Evolutionary conservation across 2,113 vertebrate species (phyloP), one percentile per base, ranked within the genome.

Genomic region (Pica pica): DNA sequence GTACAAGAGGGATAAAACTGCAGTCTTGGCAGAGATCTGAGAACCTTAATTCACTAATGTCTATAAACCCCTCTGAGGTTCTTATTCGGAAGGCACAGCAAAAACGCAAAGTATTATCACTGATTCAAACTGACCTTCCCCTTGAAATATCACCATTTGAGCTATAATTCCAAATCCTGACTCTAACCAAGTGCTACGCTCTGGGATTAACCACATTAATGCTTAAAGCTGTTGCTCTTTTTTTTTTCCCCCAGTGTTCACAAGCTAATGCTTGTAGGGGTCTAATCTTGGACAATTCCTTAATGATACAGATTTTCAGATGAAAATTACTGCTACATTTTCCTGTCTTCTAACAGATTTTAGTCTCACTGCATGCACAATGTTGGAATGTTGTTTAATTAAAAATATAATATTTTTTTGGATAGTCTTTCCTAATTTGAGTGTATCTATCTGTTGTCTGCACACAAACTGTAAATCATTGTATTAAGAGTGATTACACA

Each of bases 111-210:
- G 93, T 95, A 96, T 97, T 97, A 96, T 97, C 96, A 94, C 95
- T 95, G 92, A 95, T 97, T 97, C 96, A 97, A 96, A 97, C 95
- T 97, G 96, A 97, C 97, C 96, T 97, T 97, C 96, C 94, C 95
- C 95, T 97, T 96, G 92, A 96, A 97, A 97, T 97, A 97, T 96
- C 97, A 97, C 92, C 96, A 97, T 97, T 97, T 96, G 94, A 97
- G 96, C 96, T 96, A 83, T 97, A 97, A 97, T 97, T 97, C 96
- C 93, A 97, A 97, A 97, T 97, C 93, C 96, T 95, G 95, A 94
- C 91, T 97, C 95, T 83, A 95, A 97, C 94, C 96, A 97, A 97
- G 97, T 97, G 94, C 96, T 97, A 97, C 80, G 56, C 83, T 42
- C 30, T 93, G 82, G 94, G 96, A 97, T 97, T 97, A 97, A 97